These are phyloP conservation scores for Acanthacorydalis orientalis DNA, from an alignment of 2,888 invertebrate genomes.

Conservation along the genomic window DNA sequence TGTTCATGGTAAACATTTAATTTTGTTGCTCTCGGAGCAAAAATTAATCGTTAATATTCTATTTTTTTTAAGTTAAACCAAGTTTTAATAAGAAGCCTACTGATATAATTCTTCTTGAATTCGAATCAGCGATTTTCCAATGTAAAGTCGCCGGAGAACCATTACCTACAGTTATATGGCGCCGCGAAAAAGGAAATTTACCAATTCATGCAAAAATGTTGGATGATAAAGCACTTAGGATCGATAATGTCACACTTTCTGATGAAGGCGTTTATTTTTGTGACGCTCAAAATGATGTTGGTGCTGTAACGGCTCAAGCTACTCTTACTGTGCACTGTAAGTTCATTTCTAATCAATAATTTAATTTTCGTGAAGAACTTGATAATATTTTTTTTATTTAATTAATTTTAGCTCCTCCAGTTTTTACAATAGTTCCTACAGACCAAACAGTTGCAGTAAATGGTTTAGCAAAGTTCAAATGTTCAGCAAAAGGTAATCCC, in stretches of 20 bases:
- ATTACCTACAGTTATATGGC: slow-evolving; percentile 75
- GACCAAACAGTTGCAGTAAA: slow-evolving; percentile 78
- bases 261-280: slow-evolving; percentile 85
- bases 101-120: slow-evolving; percentile 69
- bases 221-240: slow-evolving; percentile 63
- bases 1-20: slow-evolving; percentile 50
- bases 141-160: slow-evolving; percentile 87
- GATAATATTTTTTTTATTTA: background rate
- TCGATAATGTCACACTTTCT: slow-evolving; percentile 62
- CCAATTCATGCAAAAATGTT: slow-evolving; percentile 57
- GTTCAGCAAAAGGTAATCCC: slow-evolving; percentile 81
- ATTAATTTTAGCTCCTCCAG: slow-evolving; percentile 55
- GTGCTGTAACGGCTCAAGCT: slow-evolving; percentile 68
- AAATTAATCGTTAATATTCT: background rate
- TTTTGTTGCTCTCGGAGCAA: background rate
- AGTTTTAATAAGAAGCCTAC: slow-evolving; percentile 76
- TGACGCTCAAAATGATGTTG: slow-evolving; percentile 79
- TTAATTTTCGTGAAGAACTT: background rate
- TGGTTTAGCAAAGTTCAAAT: slow-evolving; percentile 76
- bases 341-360: slow-evolving; percentile 21
- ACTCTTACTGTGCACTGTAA: slow-evolving; percentile 81
- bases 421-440: slow-evolving; percentile 66
- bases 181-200: slow-evolving; percentile 72
- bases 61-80: slow-evolving; percentile 75
- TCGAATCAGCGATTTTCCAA: slow-evolving; percentile 72